These are phyloP conservation scores for Brachionus angularis DNA, from an alignment of 1,140 invertebrate species.

Conservation along the genomic window DNA sequence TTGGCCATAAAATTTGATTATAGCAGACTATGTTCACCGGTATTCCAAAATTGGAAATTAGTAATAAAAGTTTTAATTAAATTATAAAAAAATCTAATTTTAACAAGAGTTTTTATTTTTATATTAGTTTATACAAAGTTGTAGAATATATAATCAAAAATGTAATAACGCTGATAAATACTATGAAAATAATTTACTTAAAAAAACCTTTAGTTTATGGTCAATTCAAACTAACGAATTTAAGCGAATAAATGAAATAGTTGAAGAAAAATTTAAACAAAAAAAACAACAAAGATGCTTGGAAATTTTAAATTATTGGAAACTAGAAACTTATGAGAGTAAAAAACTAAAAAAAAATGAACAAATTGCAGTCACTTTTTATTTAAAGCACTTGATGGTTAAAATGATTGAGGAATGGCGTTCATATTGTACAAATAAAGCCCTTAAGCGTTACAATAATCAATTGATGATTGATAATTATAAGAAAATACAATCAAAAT, in stretches of 20 bases:
- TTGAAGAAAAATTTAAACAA: neutral
- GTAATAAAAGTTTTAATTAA: neutral
- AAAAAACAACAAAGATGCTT: neutral
- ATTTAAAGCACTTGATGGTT: constrained; percentile 13
- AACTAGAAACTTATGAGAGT: neutral
- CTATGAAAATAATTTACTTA: neutral
- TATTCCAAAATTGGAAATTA: neutral
- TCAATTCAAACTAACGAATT: neutral
- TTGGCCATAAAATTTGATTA: neutral
- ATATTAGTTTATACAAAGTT: constrained; percentile 5
- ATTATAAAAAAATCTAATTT: neutral
- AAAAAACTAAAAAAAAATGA: constrained; percentile 32
- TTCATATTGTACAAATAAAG: neutral
- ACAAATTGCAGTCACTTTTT: constrained; percentile 23
- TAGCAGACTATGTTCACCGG: constrained; percentile 14
- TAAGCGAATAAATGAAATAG: constrained; percentile 21
- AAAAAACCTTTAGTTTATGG: constrained; percentile 16
- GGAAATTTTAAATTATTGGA: neutral
- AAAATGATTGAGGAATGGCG: constrained; percentile 33
- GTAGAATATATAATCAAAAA: neutral
- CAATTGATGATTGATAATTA: neutral
- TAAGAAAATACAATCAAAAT: neutral
- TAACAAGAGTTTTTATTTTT: neutral
- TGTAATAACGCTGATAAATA: constrained; percentile 11
- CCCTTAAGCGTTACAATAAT: neutral